Base-by-base conservation (phyloP, 1,140 invertebrate genomes). In the Odontomachus brunneus region DNA sequence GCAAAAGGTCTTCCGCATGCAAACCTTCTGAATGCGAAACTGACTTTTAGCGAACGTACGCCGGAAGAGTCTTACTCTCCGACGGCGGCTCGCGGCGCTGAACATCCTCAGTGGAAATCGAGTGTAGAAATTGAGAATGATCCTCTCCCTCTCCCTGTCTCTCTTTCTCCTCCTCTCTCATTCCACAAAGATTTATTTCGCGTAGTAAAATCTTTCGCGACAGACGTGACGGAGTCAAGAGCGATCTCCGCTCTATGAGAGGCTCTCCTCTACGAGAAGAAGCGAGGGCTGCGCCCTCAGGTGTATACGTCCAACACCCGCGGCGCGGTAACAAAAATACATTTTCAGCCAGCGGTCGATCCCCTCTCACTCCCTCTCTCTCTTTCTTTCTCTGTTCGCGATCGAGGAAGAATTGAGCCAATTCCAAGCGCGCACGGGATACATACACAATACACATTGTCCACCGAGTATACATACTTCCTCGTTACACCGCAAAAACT, bases 341-440 rank as follows among this genome's bases (percentile, higher is more conserved):
- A 80, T 44, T 80, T 44, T 22, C 26, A 33, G 55, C n/a, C 55
- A 15, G 48, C n/a, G 55, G 69, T 62, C 55, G 38, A 74, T 73
- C 69, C 65, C 38, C 65, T 72, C 55, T 59, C 55, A n/a, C n/a
- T n/a, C n/a, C n/a, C n/a, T n/a, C n/a, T n/a, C n/a, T n/a, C n/a
- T n/a, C n/a, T n/a, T n/a, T n/a, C n/a, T n/a, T n/a, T n/a, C n/a
- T n/a, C n/a, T n/a, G n/a, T n/a, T n/a, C 48, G 69, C 67, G 78
- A 51, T 73, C 60, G 78, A 82, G 44, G 26, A 73, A 82, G 55
- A 74, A 73, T 80, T 57, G 63, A 80, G 65, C 75, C 75, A 80
- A 69, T 80, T 80, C 51, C 33, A 80, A 69, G 33, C 33, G 48
- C 69, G 78, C 78, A 60, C 75, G 55, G 9, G 49, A 81, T 38